A percentile compares a stretch with the other conserved stretches of the same genome.
phyloP scores from a whole-genome alignment of 92 coral and sea anemone species.

The Epizoanthus scotinus region DNA sequence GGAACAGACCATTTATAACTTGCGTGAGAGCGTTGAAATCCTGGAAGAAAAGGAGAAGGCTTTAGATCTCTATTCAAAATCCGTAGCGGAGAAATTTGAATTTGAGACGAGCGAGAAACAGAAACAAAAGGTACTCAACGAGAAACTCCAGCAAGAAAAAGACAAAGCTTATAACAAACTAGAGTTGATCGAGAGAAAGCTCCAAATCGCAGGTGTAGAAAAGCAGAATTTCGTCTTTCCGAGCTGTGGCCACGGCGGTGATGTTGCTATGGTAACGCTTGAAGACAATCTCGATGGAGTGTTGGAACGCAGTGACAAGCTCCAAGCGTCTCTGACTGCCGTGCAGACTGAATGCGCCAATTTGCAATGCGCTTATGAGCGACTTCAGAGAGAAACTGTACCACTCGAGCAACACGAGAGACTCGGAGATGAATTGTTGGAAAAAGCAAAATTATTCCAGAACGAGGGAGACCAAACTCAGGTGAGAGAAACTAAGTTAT shows the following conservation, averaged over 20 bases:
- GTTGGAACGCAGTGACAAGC: constrained; percentile 55
- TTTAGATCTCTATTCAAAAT: constrained; percentile 72
- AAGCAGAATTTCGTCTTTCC: constrained; percentile 33
- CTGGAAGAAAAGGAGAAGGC: constrained; percentile 82
- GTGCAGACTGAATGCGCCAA: constrained; percentile 60
- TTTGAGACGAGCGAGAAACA: constrained; percentile 61
- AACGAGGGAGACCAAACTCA: constrained; percentile 42
- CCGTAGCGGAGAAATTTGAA: constrained; percentile 74
- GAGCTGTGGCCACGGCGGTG: constrained; percentile 5
- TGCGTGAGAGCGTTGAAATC: constrained; percentile 68
- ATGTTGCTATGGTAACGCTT: constrained; percentile 68
- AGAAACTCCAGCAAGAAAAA: constrained; percentile 53
- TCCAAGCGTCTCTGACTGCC: constrained; percentile 49
- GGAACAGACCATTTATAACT: constrained; percentile 61
- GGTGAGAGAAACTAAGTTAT: constrained; percentile 5
- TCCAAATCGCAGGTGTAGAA: constrained; percentile 25
- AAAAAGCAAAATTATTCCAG: constrained; percentile 39
- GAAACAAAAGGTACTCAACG: constrained; percentile 50
- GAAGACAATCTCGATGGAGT: constrained; percentile 70
- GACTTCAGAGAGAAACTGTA: constrained; percentile 53
- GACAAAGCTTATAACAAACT: constrained; percentile 46
- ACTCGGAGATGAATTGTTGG: constrained; percentile 54
- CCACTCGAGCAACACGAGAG: constrained; percentile 48
- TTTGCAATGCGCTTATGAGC: constrained; percentile 53
- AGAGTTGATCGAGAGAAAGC: constrained; percentile 56